Conservation (phyloP, 2,797 vertebrate genomes). For the Calcarius lapponicus region DNA sequence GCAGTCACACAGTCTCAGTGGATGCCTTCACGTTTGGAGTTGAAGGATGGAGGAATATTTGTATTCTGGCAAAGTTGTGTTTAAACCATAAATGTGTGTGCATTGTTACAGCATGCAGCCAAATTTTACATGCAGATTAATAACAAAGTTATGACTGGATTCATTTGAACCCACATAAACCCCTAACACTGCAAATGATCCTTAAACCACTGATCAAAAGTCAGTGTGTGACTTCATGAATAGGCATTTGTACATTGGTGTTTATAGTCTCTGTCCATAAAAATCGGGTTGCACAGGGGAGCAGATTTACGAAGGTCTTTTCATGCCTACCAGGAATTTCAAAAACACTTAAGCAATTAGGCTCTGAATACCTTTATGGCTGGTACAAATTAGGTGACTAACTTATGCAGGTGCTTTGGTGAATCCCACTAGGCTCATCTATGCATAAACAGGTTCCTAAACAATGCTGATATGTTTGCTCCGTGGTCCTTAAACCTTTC, state of each 20-base stretch:
- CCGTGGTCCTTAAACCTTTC: background rate
- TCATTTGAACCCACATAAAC: background rate
- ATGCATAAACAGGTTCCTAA: conserved; percentile 44
- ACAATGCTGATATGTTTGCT: conserved; percentile 36
- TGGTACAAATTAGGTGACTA: conserved; percentile 49
- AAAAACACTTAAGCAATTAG: conserved; percentile 55
- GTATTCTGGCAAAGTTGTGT: background rate
- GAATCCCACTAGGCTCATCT: conserved; percentile 49
- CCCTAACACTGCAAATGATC: background rate
- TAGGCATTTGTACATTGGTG: background rate
- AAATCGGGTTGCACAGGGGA: background rate
- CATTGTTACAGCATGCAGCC: background rate
- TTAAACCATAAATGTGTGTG: background rate
- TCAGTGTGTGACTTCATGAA: background rate
- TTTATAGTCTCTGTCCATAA: conserved; percentile 27
- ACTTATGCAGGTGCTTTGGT: conserved; percentile 44
- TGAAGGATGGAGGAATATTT: conserved; percentile 7
- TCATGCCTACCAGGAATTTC: background rate
- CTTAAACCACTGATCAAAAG: background rate
- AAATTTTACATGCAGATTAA: background rate
- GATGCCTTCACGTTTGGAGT: background rate
- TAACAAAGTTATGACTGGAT: background rate
- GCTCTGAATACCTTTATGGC: conserved; percentile 14
- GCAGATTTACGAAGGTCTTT: conserved; percentile 56
- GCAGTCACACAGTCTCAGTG: background rate